Evolutionary conservation across 1,140 invertebrate species (phyloP), one percentile per base, ranked within the genome.

Genomic region (Heterodera carotae): DNA sequence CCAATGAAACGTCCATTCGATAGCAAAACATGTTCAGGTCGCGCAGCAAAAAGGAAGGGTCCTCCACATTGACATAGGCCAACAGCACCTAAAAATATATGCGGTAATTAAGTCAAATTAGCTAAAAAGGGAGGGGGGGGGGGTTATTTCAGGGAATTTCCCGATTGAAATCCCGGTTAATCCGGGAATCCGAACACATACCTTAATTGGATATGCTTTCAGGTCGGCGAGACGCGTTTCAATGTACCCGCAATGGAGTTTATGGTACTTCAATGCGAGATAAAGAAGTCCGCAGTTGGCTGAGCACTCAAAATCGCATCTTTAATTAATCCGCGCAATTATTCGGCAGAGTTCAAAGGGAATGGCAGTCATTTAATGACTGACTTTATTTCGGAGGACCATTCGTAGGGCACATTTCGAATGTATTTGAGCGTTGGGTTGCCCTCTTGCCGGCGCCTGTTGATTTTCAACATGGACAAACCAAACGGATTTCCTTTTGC

Each of bases 11-110:
- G 27, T 76, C 73, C 25, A 75, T 66, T 2, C 84, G 80, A 69
- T 83, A 88, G 64, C 86, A 88, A 53, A 87, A 72, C 70, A 87
- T 73, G 72, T 88, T 88, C 39, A 87, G 68, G 71, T 87, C 85
- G 6, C 84, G 82, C 3, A 87, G 84, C 43, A 85, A 60, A 69
- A 81, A 80, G 33, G 77, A 62, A 12, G 84, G 79, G 60, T 87
- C 86, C 48, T 87, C 85, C 7, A 88, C 86, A 76, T 85, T 87
- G 15, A 80, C 68, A 27, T 86, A 68, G 18, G 86, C 70, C 3
- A 87, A 78, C 36, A 87, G 76, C 71, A 87, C 74, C 83, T 82
- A 78, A 83, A 77, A 8, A 31, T 31, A 1, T 15, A 39, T 27
- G 68, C 36, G 33, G 22, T 2, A 18, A 29, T 18, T 8, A 2